Evolutionary conservation across 2,888 invertebrate genomes (phyloP).

Genomic region (Hemaris fuciformis): DNA sequence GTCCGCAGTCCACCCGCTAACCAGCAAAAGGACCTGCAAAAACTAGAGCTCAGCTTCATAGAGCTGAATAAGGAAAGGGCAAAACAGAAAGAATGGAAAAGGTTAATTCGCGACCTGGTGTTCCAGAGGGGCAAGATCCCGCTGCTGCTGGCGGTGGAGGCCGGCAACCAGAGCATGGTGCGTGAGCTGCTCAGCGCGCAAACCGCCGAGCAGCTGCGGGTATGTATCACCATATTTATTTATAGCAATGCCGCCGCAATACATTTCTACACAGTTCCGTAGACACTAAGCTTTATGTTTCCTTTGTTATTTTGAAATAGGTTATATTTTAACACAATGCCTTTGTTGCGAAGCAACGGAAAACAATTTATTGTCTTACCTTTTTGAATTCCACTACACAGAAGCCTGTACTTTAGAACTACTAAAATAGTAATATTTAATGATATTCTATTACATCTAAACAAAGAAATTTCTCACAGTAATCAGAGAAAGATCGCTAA

Average conservation of each 20-base stretch:
- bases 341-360: neutral
- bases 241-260: conserved; percentile 1
- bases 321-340: too few species aligned
- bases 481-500: neutral
- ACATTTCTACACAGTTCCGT: neutral
- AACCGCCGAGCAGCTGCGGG: conserved; percentile 93
- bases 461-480: too few species aligned
- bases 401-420: too few species aligned
- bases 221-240: conserved; percentile 40
- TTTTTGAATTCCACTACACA: too few species aligned
- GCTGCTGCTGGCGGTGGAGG: conserved; percentile 95
- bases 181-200: conserved; percentile 94
- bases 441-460: too few species aligned
- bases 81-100: conserved; percentile 79
- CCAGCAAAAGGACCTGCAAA: conserved; percentile 66
- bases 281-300: neutral
- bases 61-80: conserved; percentile 79
- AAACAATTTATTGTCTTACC: neutral
- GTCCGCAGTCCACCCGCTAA: conserved; percentile 60
- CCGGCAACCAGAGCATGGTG: conserved; percentile 97
- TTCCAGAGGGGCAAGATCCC: conserved; percentile 96
- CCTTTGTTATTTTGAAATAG: neutral
- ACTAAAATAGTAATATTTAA: too few species aligned
- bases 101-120: conserved; percentile 81
- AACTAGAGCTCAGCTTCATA: conserved; percentile 74